These are phyloP conservation scores for Aurelia aurita complex sp. Pacific DNA, from an alignment of 30 jellyfish, hydroid and myxozoan species.

Conservation along the genomic window DNA sequence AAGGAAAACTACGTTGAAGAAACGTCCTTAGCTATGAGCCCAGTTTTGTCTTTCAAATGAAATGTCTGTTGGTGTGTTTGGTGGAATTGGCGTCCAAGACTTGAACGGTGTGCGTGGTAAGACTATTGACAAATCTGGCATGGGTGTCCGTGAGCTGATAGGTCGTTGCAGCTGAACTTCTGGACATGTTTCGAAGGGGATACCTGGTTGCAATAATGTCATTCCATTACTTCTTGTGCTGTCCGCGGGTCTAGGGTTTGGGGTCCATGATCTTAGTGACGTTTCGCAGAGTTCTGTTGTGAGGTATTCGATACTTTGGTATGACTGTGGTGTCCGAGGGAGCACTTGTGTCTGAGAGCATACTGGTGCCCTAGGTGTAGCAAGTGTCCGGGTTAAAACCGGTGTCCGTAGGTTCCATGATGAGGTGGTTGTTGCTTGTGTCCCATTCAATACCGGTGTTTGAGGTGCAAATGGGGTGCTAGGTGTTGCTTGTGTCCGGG, in stretches of 20 bases:
- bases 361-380: neutral
- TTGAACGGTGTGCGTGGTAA: neutral
- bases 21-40: no score
- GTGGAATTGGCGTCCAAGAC: neutral
- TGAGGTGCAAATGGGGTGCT: neutral
- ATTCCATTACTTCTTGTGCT: no score
- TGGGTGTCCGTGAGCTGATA: neutral
- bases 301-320: neutral
- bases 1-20: no score
- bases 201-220: neutral
- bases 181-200: neutral
- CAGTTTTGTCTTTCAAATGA: no score
- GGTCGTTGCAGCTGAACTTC: neutral
- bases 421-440: neutral
- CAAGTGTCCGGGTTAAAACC: neutral
- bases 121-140: neutral
- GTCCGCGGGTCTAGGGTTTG: no score
- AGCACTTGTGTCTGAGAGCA: neutral
- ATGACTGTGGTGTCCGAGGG: constrained; percentile 5
- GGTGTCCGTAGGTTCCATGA: neutral
- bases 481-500: no score
- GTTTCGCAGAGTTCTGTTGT: neutral
- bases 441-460: neutral
- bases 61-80: no score
- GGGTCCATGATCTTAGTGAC: no score